Conservation (phyloP, 2,113 vertebrate species). For the Eonycteris spelaea region DNA sequence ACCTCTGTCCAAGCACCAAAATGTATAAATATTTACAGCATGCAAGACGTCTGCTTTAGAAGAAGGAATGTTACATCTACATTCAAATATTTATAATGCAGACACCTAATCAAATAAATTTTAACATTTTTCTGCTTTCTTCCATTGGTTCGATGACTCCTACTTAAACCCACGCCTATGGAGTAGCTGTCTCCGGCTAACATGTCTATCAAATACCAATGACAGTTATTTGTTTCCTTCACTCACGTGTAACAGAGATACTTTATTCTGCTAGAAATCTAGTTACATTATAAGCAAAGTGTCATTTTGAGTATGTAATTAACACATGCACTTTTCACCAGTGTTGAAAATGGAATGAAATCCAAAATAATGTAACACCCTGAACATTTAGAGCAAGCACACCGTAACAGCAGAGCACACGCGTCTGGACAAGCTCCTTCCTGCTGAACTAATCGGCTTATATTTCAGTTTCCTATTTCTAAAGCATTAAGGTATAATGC, state of each 20-base stretch:
- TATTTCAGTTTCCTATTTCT: slow-evolving; percentile 65
- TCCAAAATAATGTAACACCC: neutral
- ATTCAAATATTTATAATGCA: slow-evolving; percentile 71
- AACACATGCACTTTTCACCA: neutral
- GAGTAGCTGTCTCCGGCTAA: neutral
- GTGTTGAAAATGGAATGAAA: neutral
- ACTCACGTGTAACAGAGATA: neutral
- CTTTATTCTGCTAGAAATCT: neutral
- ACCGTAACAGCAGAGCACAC: slow-evolving; percentile 14
- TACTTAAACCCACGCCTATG: neutral
- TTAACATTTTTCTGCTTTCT: neutral
- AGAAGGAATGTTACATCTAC: slow-evolving; percentile 53
- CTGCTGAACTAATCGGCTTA: slow-evolving; percentile 45
- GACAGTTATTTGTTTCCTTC: neutral
- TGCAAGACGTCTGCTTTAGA: slow-evolving; percentile 66
- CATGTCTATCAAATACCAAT: neutral
- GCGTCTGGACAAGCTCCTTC: slow-evolving; percentile 55
- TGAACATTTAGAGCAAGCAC: slow-evolving; percentile 6
- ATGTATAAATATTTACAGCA: slow-evolving; percentile 64
- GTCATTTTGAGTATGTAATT: neutral
- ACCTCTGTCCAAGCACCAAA: slow-evolving; percentile 63
- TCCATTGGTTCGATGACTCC: neutral
- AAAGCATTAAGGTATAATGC: slow-evolving; percentile 58
- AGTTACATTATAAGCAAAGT: neutral
- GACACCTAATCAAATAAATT: slow-evolving; percentile 60